A percentile compares a stretch with the other conserved stretches of the same genome.
Evolutionary conservation across 2,888 invertebrate genomes (phyloP).

Genomic region (Pristionchus japonicus): DNA sequence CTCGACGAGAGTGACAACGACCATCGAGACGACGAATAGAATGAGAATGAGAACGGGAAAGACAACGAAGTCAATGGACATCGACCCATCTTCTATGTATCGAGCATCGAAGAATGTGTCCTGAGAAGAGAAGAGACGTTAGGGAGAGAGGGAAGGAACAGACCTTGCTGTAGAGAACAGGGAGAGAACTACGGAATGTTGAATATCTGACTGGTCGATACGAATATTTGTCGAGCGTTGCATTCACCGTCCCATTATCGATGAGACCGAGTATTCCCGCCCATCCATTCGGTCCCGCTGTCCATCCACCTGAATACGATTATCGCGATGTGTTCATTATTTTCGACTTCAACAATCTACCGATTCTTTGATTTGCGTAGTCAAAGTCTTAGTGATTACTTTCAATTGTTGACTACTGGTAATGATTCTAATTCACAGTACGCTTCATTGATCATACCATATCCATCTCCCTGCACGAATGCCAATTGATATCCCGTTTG

Average conservation of each 20-base stretch:
- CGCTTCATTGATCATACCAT: not conserved
- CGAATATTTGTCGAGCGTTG: constrained; percentile 43
- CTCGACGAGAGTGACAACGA: constrained; percentile 33
- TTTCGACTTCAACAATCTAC: too few species aligned
- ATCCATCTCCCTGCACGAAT: constrained; percentile 41
- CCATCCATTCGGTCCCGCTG: constrained; percentile 40
- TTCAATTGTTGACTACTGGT: too few species aligned
- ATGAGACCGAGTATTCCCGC: constrained; percentile 40
- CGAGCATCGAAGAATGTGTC: constrained; percentile 48
- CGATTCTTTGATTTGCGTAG: too few species aligned
- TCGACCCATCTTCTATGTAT: constrained; percentile 13
- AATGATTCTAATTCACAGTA: too few species aligned
- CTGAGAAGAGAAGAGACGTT: not conserved
- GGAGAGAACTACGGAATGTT: constrained; percentile 25
- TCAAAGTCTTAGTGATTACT: too few species aligned
- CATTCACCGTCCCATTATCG: constrained; percentile 40
- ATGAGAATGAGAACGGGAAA: not conserved
- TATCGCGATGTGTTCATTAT: too few species aligned
- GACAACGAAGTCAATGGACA: constrained; percentile 45
- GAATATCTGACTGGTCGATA: not conserved
- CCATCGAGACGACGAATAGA: constrained; percentile 32
- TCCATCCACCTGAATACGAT: constrained; percentile 46
- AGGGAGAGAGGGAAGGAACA: too few species aligned
- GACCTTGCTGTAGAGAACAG: constrained; percentile 46
- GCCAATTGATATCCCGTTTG: constrained; percentile 7